phyloP scores from a whole-genome alignment of 1,140 invertebrate species.

The Apis dorsata region DNA sequence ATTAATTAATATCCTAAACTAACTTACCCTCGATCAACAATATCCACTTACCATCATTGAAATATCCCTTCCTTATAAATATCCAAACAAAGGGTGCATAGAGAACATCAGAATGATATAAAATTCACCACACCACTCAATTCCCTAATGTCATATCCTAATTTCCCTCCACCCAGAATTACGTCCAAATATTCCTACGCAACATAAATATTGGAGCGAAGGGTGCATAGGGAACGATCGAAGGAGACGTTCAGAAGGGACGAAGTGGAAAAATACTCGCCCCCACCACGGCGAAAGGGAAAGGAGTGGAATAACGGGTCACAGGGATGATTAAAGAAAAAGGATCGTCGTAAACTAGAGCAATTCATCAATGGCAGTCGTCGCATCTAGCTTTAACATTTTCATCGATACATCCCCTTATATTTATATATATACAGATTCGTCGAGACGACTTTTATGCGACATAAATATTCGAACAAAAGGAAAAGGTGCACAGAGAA shows the following conservation, averaged over 20 bases:
- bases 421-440: no score
- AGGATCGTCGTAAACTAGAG: background rate
- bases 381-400: no score
- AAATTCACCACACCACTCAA: background rate
- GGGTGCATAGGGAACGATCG: constrained; percentile 30
- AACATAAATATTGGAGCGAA: constrained; percentile 24
- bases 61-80: background rate
- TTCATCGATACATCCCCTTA: no score
- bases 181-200: background rate
- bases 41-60: background rate
- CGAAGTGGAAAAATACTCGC: constrained; percentile 9
- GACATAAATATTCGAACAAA: no score
- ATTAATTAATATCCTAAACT: constrained; percentile 1
- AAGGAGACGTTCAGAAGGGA: background rate
- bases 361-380: no score
- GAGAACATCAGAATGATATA: background rate
- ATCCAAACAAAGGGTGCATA: background rate
- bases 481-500: no score
- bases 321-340: constrained; percentile 14
- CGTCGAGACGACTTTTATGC: no score
- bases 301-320: constrained; percentile 35
- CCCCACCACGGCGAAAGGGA: background rate
- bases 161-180: background rate
- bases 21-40: constrained; percentile 32
- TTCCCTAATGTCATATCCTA: background rate